Conservation (phyloP, 1,140 invertebrate genomes). For the Scaptomyza pallida region DNA sequence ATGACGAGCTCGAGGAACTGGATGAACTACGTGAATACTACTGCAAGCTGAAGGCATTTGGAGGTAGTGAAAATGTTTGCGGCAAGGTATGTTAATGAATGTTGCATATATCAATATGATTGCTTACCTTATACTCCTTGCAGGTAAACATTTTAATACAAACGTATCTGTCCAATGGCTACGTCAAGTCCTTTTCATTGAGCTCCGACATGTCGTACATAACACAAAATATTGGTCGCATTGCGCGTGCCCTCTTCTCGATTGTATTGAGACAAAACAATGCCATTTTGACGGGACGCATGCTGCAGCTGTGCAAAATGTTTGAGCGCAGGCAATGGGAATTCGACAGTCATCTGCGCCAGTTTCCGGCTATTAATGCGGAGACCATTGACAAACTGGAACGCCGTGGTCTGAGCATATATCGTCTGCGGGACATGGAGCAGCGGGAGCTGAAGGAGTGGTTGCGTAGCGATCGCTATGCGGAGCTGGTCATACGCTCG, state of each 20-base stretch:
- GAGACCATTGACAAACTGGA: conserved; percentile 95
- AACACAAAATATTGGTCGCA: conserved; percentile 95
- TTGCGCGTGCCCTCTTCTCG: conserved; percentile 96
- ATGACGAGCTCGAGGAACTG: conserved; percentile 97
- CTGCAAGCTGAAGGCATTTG: conserved; percentile 91
- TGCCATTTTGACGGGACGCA: conserved; percentile 92
- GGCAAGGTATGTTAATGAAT: conserved; percentile 91
- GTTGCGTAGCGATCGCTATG: conserved; percentile 91
- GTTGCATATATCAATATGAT: not conserved
- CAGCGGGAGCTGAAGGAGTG: conserved; percentile 92
- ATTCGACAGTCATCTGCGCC: conserved; percentile 92
- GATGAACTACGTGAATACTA: conserved; percentile 89
- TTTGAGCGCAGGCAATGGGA: conserved; percentile 95
- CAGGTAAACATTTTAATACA: conserved; percentile 95
- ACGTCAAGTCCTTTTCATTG: conserved; percentile 94
- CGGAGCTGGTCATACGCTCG: conserved; percentile 91
- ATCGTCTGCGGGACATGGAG: conserved; percentile 93
- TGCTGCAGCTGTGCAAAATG: conserved; percentile 94
- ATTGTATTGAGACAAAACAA: conserved; percentile 95
- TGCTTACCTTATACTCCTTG: not conserved
- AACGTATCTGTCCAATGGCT: conserved; percentile 92
- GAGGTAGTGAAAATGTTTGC: conserved; percentile 94
- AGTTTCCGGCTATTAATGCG: conserved; percentile 91
- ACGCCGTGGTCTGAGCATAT: conserved; percentile 88
- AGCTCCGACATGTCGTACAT: conserved; percentile 97